phyloP scores from a whole-genome alignment of 2,797 vertebrate species.

The Decapterus maruadsi region DNA sequence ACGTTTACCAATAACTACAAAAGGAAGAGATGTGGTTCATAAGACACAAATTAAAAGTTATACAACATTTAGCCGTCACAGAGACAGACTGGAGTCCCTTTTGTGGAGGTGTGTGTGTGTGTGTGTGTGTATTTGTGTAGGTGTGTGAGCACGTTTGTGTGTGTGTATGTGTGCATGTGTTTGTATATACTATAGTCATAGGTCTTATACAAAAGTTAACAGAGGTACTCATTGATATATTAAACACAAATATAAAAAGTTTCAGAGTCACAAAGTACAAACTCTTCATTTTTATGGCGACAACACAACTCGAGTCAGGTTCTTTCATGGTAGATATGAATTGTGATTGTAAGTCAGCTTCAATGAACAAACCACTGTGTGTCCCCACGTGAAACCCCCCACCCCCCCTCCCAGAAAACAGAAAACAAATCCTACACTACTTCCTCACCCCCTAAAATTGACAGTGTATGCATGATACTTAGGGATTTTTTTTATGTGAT shows the following conservation, averaged over 20 bases:
- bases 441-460: constrained; percentile 4
- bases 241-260: constrained; percentile 91
- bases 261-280: constrained; percentile 89
- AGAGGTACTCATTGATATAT: constrained; percentile 91
- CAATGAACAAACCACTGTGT: constrained; percentile 60
- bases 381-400: constrained; percentile 43
- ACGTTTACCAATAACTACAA: constrained; percentile 86
- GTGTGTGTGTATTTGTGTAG: constrained; percentile 55
- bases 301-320: constrained; percentile 82
- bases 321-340: constrained; percentile 75
- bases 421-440: constrained; percentile 29
- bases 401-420: not conserved
- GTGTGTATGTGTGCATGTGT: constrained; percentile 56
- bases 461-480: constrained; percentile 34
- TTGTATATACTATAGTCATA: constrained; percentile 85
- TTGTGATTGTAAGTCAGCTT: constrained; percentile 68
- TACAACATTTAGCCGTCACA: constrained; percentile 85
- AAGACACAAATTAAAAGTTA: constrained; percentile 85
- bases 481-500: not conserved
- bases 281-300: constrained; percentile 87
- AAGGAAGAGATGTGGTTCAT: constrained; percentile 85
- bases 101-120: constrained; percentile 68
- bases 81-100: constrained; percentile 81
- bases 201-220: constrained; percentile 89
- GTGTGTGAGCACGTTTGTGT: constrained; percentile 29